These are phyloP conservation scores for Achroia grisella DNA, from an alignment of 1,140 invertebrate genomes.

Conservation along the genomic window DNA sequence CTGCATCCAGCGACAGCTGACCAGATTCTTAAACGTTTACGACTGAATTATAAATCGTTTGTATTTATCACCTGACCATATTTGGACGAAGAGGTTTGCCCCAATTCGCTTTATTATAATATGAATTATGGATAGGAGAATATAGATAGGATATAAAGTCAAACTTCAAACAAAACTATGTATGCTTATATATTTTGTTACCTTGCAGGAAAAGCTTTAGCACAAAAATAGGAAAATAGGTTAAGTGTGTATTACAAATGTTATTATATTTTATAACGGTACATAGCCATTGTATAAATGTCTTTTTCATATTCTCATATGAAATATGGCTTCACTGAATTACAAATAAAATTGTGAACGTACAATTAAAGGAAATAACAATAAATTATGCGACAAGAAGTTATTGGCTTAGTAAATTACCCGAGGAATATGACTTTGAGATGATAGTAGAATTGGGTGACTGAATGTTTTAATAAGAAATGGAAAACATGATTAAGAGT, in stretches of 20 bases:
- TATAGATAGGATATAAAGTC: neutral
- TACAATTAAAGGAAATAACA: neutral
- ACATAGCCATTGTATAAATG: neutral
- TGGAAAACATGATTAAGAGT: neutral
- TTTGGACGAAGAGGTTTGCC: neutral
- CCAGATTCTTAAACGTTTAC: constrained; percentile 40
- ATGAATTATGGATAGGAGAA: neutral
- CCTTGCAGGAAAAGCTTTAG: neutral
- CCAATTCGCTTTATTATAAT: neutral
- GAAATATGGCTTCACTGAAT: neutral
- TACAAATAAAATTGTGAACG: neutral
- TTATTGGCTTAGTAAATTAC: neutral
- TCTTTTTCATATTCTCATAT: neutral
- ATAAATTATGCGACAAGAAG: neutral
- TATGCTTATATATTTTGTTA: neutral
- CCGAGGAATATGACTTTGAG: neutral
- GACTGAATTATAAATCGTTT: constrained; percentile 24
- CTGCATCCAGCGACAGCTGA: constrained; percentile 45
- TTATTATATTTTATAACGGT: neutral
- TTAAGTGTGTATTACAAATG: neutral
- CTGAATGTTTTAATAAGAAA: neutral
- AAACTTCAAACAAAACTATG: neutral
- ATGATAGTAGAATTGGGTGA: neutral
- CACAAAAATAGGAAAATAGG: neutral
- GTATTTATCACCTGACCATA: neutral